phyloP scores from a whole-genome alignment of 2,113 vertebrate genomes.

The Chionodraco myersi region DNA sequence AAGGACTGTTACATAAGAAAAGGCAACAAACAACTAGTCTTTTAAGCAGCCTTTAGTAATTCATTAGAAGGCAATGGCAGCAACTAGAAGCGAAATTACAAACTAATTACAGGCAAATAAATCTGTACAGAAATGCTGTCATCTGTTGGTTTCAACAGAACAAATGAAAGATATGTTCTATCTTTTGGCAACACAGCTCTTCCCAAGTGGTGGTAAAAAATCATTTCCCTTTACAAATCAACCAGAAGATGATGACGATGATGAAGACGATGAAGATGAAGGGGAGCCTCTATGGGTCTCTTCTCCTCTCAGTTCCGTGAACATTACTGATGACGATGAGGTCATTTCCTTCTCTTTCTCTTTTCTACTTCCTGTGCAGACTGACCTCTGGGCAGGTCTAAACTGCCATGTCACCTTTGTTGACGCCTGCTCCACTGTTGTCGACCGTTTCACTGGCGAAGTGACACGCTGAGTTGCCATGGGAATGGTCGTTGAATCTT shows the following conservation, averaged over 20 bases:
- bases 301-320: slow-evolving; percentile 32
- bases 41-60: slow-evolving; percentile 48
- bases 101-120: slow-evolving; percentile 37
- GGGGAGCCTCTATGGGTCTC: slow-evolving; percentile 42
- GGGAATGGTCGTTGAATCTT: slow-evolving; percentile 28
- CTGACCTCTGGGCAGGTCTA: slow-evolving; percentile 76
- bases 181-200: slow-evolving; percentile 31
- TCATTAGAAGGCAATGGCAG: slow-evolving; percentile 59
- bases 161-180: slow-evolving; percentile 40
- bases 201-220: background rate
- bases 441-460: background rate
- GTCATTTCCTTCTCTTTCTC: slow-evolving; percentile 68
- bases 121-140: background rate
- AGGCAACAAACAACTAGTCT: slow-evolving; percentile 33
- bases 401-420: slow-evolving; percentile 81
- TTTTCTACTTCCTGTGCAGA: slow-evolving; percentile 79
- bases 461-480: slow-evolving; percentile 37
- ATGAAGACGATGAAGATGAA: slow-evolving; percentile 72
- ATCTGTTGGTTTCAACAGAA: slow-evolving; percentile 26
- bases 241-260: slow-evolving; percentile 74
- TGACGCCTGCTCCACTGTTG: slow-evolving; percentile 43
- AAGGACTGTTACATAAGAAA: slow-evolving; percentile 36
- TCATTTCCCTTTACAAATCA: slow-evolving; percentile 35
- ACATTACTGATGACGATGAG: slow-evolving; percentile 37
- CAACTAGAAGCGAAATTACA: slow-evolving; percentile 42